Evolutionary conservation across 2,888 invertebrate genomes (phyloP).

Genomic region (Nemoura dubitans): DNA sequence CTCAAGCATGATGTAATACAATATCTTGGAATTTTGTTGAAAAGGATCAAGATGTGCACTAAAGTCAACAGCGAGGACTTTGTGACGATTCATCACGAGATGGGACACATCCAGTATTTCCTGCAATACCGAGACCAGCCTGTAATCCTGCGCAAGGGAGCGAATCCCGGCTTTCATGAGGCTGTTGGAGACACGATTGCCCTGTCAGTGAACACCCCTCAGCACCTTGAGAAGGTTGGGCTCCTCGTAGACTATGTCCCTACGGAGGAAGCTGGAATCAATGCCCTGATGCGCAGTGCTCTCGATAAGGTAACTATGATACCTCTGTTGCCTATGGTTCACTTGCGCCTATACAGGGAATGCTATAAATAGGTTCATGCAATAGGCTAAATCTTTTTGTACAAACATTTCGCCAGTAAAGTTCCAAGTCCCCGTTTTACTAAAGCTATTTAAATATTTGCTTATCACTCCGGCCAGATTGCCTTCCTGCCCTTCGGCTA

Average conservation of each 20-base stretch:
- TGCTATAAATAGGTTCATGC: no score
- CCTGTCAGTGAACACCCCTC: constrained; percentile 66
- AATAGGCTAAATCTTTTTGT: no score
- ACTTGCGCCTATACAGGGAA: no score
- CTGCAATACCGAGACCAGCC: constrained; percentile 68
- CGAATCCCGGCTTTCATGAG: constrained; percentile 67
- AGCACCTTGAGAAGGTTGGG: constrained; percentile 62
- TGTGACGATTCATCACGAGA: constrained; percentile 60
- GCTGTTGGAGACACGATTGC: constrained; percentile 71
- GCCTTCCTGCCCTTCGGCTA: constrained; percentile 56
- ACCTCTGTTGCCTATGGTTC: no score
- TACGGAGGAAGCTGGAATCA: constrained; percentile 58
- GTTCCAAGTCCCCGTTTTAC: no score
- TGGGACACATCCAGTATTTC: constrained; percentile 74
- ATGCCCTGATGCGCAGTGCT: constrained; percentile 63
- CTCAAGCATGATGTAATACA: no score
- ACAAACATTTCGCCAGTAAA: no score
- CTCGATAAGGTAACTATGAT: constrained; percentile 55
- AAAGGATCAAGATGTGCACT: constrained; percentile 59
- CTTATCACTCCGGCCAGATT: constrained; percentile 50
- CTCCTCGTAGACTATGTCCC: constrained; percentile 56
- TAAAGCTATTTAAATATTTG: no score
- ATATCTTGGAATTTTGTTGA: constrained; percentile 17
- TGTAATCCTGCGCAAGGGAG: constrained; percentile 59
- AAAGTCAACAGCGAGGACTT: constrained; percentile 57